A percentile compares a stretch with the other conserved stretches of the same genome.
Conservation (phyloP, 2,888 invertebrate species). For the Lochmaea capreae region DNA sequence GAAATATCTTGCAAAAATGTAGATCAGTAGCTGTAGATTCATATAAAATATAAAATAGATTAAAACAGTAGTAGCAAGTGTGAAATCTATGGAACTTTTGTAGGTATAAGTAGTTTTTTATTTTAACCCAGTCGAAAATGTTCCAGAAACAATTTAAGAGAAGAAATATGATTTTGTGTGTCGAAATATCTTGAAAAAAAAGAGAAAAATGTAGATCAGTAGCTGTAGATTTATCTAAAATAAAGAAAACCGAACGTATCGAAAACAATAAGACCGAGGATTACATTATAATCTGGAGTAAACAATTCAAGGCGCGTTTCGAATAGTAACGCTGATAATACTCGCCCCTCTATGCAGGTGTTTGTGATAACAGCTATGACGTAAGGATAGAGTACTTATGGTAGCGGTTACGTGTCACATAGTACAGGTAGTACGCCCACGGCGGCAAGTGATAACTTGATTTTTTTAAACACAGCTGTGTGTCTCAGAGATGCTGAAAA, state of each 20-base stretch:
- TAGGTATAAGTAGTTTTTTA: too few relatives aligned
- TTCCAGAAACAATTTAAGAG: too few relatives aligned
- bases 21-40: too few relatives aligned
- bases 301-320: conserved; percentile 26
- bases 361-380: conserved; percentile 59
- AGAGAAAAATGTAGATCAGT: not conserved
- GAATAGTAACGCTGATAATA: conserved; percentile 32
- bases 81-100: too few relatives aligned
- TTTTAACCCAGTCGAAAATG: too few relatives aligned
- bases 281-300: conserved; percentile 31
- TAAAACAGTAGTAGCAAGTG: too few relatives aligned
- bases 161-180: too few relatives aligned
- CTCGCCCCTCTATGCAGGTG: conserved; percentile 58
- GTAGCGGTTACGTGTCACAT: conserved; percentile 59
- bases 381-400: conserved; percentile 59
- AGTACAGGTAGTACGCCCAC: conserved; percentile 59
- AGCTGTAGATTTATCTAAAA: not conserved
- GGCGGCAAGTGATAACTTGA: conserved; percentile 49
- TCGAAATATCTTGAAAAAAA: too few relatives aligned
- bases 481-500: conserved; percentile 5
- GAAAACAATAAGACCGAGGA: conserved; percentile 24
- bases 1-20: too few relatives aligned
- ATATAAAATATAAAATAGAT: too few relatives aligned
- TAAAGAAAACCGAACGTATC: conserved; percentile 17
- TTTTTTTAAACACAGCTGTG: conserved; percentile 28